A percentile compares a stretch with the other conserved stretches of the same genome.
These are phyloP conservation scores for Reticulitermes speratus DNA, from an alignment of 1,140 invertebrate species.

Conservation along the genomic window DNA sequence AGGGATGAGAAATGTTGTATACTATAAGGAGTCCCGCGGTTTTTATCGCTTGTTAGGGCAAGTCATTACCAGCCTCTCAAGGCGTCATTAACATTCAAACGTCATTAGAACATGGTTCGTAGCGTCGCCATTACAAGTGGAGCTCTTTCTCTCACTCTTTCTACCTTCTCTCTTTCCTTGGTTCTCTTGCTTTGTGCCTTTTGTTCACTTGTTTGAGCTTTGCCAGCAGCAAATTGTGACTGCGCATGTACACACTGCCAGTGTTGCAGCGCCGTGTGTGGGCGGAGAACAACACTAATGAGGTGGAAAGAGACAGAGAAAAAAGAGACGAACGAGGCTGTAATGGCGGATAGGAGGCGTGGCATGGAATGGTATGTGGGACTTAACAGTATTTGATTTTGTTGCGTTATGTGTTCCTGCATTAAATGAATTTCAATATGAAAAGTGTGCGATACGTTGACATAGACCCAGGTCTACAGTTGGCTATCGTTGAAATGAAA, in stretches of 20 bases:
- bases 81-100: constrained; percentile 37
- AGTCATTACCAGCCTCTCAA: constrained; percentile 31
- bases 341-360: constrained; percentile 30
- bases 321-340: not conserved
- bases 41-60: constrained; percentile 23
- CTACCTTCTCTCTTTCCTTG: constrained; percentile 3
- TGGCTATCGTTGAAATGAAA: not conserved
- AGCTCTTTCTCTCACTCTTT: not conserved
- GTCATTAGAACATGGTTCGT: constrained; percentile 33
- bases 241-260: not conserved
- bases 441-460: not conserved
- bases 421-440: not conserved
- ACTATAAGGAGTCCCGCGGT: constrained; percentile 5
- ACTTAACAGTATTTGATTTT: not conserved
- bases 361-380: not conserved
- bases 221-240: not conserved
- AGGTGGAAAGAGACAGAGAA: constrained; percentile 22
- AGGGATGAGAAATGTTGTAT: not conserved
- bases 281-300: constrained; percentile 21
- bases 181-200: constrained; percentile 14
- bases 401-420: not conserved
- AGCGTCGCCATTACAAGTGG: constrained; percentile 22
- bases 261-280: not conserved
- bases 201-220: constrained; percentile 11
- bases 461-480: not conserved